Percentiles rank a stretch among this genome's conserved stretches.
Conservation (phyloP, 2,113 vertebrate species). For the Pimephales promelas region DNA sequence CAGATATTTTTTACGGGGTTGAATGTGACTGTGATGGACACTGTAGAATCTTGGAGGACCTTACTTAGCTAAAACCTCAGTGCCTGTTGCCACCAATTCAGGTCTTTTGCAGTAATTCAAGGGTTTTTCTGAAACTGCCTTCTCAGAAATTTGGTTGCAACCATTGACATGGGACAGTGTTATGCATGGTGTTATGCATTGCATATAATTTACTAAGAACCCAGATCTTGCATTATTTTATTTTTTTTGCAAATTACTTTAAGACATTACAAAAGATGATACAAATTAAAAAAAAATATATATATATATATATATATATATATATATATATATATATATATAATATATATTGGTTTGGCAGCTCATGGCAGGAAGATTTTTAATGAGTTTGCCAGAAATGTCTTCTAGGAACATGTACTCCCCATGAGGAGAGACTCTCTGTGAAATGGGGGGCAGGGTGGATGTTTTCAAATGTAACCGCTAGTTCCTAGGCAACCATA, state of each 20-base stretch:
- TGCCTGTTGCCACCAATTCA: too few species aligned
- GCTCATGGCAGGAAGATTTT: background rate
- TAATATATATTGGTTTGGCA: background rate
- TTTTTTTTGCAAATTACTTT: background rate
- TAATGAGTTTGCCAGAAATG: background rate
- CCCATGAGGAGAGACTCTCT: background rate
- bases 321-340: too few species aligned
- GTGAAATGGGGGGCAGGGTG: background rate
- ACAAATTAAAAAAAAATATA: background rate
- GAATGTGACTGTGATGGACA: too few species aligned
- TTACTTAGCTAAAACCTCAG: too few species aligned
- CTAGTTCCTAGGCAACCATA: background rate
- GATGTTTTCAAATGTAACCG: slow-evolving; percentile 1
- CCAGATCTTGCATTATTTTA: background rate
- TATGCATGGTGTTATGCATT: background rate
- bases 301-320: too few species aligned
- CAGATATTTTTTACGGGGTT: too few species aligned
- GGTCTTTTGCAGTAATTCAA: too few species aligned
- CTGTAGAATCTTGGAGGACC: too few species aligned
- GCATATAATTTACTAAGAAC: background rate
- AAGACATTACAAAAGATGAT: background rate
- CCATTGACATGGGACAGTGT: background rate
- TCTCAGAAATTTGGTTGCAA: too few species aligned
- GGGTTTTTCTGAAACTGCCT: too few species aligned
- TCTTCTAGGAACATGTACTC: background rate